phyloP scores from a whole-genome alignment of 2,888 invertebrate genomes.

The Hypomecis atomaria region DNA sequence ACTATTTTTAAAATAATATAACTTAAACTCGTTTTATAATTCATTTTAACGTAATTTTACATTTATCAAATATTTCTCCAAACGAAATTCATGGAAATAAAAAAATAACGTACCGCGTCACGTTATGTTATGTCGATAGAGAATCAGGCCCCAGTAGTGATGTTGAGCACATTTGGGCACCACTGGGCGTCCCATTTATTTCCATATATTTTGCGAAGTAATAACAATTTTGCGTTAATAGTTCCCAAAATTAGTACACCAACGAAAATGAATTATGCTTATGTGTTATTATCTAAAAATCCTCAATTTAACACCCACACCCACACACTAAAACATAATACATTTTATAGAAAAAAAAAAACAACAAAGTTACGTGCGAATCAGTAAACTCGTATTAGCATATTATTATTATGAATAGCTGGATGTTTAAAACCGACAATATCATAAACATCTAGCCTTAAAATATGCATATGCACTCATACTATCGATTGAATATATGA shows the following conservation, averaged over 20 bases:
- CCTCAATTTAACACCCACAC: neutral
- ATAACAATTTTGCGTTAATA: neutral
- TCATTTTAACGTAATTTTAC: no score
- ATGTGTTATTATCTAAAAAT: neutral
- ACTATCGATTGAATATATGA: conserved; percentile 10
- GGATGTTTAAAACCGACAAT: conserved; percentile 6
- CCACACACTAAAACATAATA: neutral
- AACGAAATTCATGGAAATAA: no score
- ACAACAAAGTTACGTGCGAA: neutral
- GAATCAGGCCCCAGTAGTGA: no score
- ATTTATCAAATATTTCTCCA: no score
- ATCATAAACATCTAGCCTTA: conserved; percentile 1
- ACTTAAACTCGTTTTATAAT: no score
- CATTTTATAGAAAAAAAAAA: neutral
- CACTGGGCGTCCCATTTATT: no score
- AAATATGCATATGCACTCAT: conserved; percentile 20
- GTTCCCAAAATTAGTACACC: neutral
- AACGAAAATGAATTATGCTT: neutral
- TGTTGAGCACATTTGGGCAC: no score
- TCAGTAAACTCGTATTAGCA: neutral
- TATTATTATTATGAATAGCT: conserved; percentile 8
- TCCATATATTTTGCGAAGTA: no score
- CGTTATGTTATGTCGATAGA: no score
- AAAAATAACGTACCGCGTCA: no score
- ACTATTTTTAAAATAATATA: no score